These are phyloP conservation scores for Neotoma lepida DNA, from an alignment of 2,113 vertebrate species.

Conservation along the genomic window DNA sequence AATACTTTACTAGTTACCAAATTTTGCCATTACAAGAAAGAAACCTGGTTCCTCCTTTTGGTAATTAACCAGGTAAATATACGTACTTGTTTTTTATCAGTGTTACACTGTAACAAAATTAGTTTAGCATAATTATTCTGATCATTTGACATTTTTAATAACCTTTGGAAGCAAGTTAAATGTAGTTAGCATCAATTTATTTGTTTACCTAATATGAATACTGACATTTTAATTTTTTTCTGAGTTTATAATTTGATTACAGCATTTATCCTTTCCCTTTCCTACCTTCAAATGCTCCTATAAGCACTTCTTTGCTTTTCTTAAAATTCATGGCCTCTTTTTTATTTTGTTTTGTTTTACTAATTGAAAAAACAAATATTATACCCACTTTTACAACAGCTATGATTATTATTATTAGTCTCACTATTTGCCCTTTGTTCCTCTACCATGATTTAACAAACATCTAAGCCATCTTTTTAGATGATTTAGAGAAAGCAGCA, in stretches of 20 bases:
- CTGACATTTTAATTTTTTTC: neutral
- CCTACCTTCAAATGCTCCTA: too few species aligned
- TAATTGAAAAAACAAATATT: neutral
- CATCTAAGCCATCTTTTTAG: neutral
- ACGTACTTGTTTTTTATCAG: neutral
- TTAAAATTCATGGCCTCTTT: too few species aligned
- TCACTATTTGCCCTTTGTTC: neutral
- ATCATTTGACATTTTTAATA: neutral
- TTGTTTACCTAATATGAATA: conserved; percentile 6
- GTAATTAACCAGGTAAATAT: neutral
- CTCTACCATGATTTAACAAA: neutral
- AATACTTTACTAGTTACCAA: neutral
- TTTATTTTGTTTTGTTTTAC: too few species aligned
- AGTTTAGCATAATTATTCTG: neutral
- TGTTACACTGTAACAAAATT: neutral
- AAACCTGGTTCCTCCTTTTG: neutral
- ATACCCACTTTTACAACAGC: neutral
- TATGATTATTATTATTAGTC: neutral
- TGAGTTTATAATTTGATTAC: neutral
- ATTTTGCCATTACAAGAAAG: conserved; percentile 10
- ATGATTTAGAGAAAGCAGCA: neutral
- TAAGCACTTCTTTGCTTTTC: neutral
- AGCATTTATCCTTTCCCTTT: neutral
- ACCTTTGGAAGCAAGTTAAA: conserved; percentile 26
- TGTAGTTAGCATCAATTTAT: neutral